Evolutionary conservation across 2,113 vertebrate genomes (phyloP), one percentile per base, ranked within the genome.

Genomic region (Centrocercus urophasianus): DNA sequence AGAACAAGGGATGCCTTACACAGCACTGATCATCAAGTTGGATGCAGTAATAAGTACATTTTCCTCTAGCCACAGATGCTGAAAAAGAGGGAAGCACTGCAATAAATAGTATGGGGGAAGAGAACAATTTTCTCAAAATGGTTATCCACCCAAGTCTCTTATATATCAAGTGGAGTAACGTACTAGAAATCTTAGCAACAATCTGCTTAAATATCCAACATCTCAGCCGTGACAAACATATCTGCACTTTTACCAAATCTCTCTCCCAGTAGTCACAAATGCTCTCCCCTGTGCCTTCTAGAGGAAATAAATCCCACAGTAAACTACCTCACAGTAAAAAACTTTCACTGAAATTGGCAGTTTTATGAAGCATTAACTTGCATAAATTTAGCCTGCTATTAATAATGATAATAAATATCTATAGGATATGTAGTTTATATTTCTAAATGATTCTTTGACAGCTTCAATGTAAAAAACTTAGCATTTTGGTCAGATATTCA

Each of bases 21-120:
- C 1, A 63, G 1, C 6, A 52, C 27, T 0, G 0, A 66, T 50
- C 21, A 32, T 77, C 20, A 61, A 48, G n/a, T 0, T 45, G 54
- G 22, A 69, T 72, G 20, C 36, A 65, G 28, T 43, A 72, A 38
- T 71, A 65, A 82, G 72, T 8, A 60, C 10, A 21, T 0, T 13
- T 42, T 52, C 17, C 66, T 77, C 50, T 4, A 56, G 47, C 24
- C 28, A 19, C 3, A 61, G 42, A 21, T 63, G 48, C 34, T 40
- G 61, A 75, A 78, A 59, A 15, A 86, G 40, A 47, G 47, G 47
- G 20, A 47, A 47, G 20, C 22, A 81, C 27, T 36, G 45, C 67
- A 84, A 64, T 48, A 79, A 52, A 57, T 0, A 32, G 2, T 3
- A 7, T 42, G 48, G 20, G 59, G 76, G 6, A 90, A 81, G 28